Percentiles rank a stretch among this genome's conserved stretches.
These are phyloP conservation scores for Eupithecia tripunctaria DNA, from an alignment of 2,888 invertebrate genomes.

Conservation along the genomic window DNA sequence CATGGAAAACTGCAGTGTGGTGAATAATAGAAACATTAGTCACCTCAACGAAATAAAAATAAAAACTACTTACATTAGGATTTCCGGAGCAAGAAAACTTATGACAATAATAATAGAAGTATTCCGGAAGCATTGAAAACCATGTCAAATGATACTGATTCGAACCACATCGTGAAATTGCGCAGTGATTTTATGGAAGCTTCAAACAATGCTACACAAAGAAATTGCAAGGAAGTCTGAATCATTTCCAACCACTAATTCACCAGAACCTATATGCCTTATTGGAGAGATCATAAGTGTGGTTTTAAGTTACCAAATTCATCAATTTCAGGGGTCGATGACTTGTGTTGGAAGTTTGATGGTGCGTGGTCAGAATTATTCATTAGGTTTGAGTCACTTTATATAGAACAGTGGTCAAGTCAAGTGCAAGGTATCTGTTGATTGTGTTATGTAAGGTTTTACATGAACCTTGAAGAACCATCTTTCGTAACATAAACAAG, in stretches of 20 bases:
- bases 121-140: not conserved
- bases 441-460: not conserved
- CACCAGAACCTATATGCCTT: not conserved
- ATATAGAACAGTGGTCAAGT: constrained; percentile 38
- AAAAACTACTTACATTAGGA: not conserved
- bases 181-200: constrained; percentile 11
- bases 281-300: not conserved
- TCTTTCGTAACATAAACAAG: not conserved
- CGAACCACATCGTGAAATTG: constrained; percentile 16
- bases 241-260: not conserved
- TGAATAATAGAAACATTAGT: not conserved
- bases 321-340: constrained; percentile 17
- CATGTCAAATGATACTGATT: not conserved
- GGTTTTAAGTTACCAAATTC: not conserved
- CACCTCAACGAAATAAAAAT: not conserved
- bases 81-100: not conserved
- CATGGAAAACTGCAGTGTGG: not conserved
- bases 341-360: constrained; percentile 14
- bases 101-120: not conserved
- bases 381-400: constrained; percentile 1
- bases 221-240: constrained; percentile 12
- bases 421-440: constrained; percentile 25
- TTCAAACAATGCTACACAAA: constrained; percentile 6
- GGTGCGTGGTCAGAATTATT: constrained; percentile 37
- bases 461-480: not conserved